Evolutionary conservation across 64 coral and sea anemone genomes (phyloP).

Genomic region (Anthopleura sola): DNA sequence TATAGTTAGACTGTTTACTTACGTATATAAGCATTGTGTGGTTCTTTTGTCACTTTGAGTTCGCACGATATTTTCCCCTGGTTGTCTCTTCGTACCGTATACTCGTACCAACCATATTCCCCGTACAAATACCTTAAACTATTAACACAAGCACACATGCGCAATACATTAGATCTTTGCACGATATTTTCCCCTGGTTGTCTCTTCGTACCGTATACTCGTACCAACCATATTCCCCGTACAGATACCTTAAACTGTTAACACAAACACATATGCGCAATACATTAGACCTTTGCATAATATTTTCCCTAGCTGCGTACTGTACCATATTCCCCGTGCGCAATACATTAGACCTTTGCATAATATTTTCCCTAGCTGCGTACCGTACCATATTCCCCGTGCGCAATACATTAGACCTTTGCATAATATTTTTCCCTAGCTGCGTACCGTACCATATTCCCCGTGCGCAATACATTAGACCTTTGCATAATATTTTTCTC

Average conservation of each 20-base stretch:
- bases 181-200: slow-evolving; percentile 11
- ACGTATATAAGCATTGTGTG: slow-evolving; percentile 51
- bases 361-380: no score
- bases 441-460: no score
- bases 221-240: slow-evolving; percentile 52
- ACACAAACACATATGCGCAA: no score
- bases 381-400: no score
- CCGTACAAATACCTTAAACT: slow-evolving; percentile 37
- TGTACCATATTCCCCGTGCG: no score
- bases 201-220: slow-evolving; percentile 18
- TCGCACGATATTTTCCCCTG: slow-evolving; percentile 16
- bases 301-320: no score
- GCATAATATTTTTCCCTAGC: no score
- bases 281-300: background rate
- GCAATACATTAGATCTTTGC: no score
- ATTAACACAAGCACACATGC: background rate
- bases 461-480: no score
- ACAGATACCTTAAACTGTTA: slow-evolving; percentile 35
- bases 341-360: no score
- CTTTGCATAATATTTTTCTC: no score
- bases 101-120: slow-evolving; percentile 52
- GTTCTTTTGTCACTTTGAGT: slow-evolving; percentile 20
- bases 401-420: no score
- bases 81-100: slow-evolving; percentile 2
- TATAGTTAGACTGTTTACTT: background rate